Evolutionary conservation across 2,797 vertebrate species (phyloP).

Genomic region (Dicrostonyx torquatus): DNA sequence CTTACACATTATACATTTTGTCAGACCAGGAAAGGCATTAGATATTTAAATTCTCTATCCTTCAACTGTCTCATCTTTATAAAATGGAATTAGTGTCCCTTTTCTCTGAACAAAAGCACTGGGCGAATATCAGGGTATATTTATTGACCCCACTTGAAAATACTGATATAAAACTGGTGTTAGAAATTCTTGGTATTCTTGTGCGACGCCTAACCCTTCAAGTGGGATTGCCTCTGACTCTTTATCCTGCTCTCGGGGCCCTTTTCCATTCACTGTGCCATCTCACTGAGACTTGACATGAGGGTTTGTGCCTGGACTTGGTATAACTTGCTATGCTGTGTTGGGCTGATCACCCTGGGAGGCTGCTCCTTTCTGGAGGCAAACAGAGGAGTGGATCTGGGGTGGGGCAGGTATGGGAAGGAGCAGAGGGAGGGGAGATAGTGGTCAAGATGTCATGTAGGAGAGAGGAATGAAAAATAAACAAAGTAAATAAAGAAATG

Average conservation of each 20-base stretch:
- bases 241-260: too few relatives aligned
- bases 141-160: constrained; percentile 7
- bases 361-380: neutral
- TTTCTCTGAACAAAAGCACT: neutral
- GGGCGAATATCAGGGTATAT: neutral
- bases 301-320: neutral
- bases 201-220: neutral
- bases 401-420: too few relatives aligned
- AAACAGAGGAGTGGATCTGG: neutral
- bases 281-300: too few relatives aligned
- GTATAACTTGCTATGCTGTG: neutral
- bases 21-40: constrained; percentile 25
- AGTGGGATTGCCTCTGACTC: neutral
- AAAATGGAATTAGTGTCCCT: neutral
- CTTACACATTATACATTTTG: neutral
- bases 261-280: neutral
- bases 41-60: neutral
- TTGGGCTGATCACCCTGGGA: too few relatives aligned
- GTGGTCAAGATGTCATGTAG: neutral
- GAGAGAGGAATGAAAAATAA: neutral
- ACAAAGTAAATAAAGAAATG: neutral
- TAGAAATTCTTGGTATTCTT: neutral
- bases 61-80: constrained; percentile 38
- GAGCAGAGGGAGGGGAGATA: neutral
- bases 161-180: neutral